Evolutionary conservation across 2,113 vertebrate genomes (phyloP).

Genomic region (Embiotoca jacksoni): DNA sequence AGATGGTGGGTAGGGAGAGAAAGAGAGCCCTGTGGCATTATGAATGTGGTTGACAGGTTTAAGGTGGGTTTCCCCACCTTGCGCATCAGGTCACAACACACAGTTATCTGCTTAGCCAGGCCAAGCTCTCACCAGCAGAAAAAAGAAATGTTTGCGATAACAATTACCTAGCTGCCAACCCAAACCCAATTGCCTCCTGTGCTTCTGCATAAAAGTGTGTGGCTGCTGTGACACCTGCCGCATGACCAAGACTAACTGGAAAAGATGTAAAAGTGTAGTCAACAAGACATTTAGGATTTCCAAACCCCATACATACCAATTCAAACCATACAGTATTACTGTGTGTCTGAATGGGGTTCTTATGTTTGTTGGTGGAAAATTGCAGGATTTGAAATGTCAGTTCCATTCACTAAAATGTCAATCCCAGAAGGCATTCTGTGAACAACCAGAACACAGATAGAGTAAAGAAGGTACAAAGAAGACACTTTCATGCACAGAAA

Average conservation of each 20-base stretch:
- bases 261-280: no score
- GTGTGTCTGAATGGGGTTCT: no score
- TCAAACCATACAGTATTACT: no score
- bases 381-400: no score
- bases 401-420: no score
- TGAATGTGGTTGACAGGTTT: constrained; percentile 40
- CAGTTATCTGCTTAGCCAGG: constrained; percentile 21
- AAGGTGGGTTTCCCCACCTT: constrained; percentile 53
- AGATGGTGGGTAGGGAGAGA: constrained; percentile 42
- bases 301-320: neutral
- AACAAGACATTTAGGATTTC: neutral
- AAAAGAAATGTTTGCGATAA: neutral
- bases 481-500: no score
- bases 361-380: no score
- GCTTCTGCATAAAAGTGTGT: neutral
- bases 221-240: constrained; percentile 11
- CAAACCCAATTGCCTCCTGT: constrained; percentile 12
- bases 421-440: no score
- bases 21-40: constrained; percentile 50
- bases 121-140: neutral
- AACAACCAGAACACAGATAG: no score
- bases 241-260: no score
- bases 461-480: no score
- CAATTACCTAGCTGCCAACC: no score
- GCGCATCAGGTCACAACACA: constrained; percentile 19